Base-by-base conservation (phyloP, 2,888 invertebrate species). In the Patella depressa region DNA sequence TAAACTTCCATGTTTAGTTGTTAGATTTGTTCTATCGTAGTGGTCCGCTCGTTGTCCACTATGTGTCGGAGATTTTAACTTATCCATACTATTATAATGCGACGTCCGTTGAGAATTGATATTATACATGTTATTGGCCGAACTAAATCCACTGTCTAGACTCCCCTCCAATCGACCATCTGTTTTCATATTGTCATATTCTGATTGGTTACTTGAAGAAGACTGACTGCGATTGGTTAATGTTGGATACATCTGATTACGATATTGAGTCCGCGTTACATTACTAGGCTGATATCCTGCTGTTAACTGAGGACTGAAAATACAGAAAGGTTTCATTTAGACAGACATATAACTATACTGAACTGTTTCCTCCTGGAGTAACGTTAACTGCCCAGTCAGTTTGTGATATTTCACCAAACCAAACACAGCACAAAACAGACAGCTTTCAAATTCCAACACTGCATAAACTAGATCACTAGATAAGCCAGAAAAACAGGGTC, bases 21-120 rank as follows among this genome's bases (percentile, higher is more conserved):
- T 83, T 53, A 82, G 74, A 9, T 80, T 77, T 54, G 82, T 76
- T 24, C 80, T 82, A 74, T 83, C 82, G 75, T 84, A 83, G 34
- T 73, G 54, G 53, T 65, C 12, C 70, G 24, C 12, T 74, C 73
- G 54, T 71, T 24, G 45, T 72, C 15, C 53, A 69, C 75, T 3
- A 76, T 85, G 79, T 71, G 83, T 83, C 4, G 88, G 85, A 7
- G 88, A 84, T 75, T 86, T 84, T 19, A 90, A 81, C 78, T 88
- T 88, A 76, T 90, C 89, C 7, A 86, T 86, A 79, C 89, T 90
- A 73, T 89, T 88, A 78, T 90, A 90, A 73, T 86, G 87, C 19
- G 88, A 90, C 12, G 91, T 91, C 74, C 92, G 86, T 78, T 92
- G 90, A 65, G 91, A 91, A 74, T 89, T 88, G 24, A 92, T 88